Conservation (phyloP, 2,888 invertebrate species). For the Agrenia bidenticulata region DNA sequence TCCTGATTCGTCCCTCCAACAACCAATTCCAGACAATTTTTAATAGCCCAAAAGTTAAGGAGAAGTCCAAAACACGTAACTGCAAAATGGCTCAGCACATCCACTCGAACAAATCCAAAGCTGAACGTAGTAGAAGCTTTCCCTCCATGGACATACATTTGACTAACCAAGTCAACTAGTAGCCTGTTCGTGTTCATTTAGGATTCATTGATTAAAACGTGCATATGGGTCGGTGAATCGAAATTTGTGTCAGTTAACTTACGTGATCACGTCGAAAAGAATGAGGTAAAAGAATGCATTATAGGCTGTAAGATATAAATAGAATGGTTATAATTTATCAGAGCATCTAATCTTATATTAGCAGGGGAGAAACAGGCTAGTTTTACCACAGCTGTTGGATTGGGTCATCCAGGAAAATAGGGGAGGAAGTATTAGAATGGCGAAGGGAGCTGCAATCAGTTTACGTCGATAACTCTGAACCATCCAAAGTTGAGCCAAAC, state of each 20-base stretch:
- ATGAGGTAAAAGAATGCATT: constrained; percentile 46
- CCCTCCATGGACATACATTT: constrained; percentile 43
- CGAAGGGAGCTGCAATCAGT: constrained; percentile 45
- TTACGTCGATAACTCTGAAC: constrained; percentile 41
- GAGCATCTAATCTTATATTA: too few species aligned
- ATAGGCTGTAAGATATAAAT: constrained; percentile 39
- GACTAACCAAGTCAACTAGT: constrained; percentile 47
- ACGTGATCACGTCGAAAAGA: constrained; percentile 49
- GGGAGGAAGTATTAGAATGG: constrained; percentile 28
- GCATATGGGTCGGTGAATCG: too few species aligned
- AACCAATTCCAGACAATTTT: constrained; percentile 41
- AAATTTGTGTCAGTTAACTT: too few species aligned
- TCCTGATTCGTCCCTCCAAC: constrained; percentile 37
- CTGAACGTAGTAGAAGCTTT: constrained; percentile 50
- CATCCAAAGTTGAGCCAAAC: constrained; percentile 41
- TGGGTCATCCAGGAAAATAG: constrained; percentile 45
- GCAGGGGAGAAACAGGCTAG: too few species aligned
- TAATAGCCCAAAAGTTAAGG: constrained; percentile 45
- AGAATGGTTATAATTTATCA: constrained; percentile 1
- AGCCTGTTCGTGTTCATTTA: constrained; percentile 42
- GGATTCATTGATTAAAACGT: background rate
- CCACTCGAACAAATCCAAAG: constrained; percentile 48
- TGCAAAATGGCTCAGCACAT: constrained; percentile 50
- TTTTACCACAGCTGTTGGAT: constrained; percentile 48
- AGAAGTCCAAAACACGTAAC: constrained; percentile 48